phyloP scores from a whole-genome alignment of 2,113 vertebrate species.

The Xenotilapia flavipinnis region DNA sequence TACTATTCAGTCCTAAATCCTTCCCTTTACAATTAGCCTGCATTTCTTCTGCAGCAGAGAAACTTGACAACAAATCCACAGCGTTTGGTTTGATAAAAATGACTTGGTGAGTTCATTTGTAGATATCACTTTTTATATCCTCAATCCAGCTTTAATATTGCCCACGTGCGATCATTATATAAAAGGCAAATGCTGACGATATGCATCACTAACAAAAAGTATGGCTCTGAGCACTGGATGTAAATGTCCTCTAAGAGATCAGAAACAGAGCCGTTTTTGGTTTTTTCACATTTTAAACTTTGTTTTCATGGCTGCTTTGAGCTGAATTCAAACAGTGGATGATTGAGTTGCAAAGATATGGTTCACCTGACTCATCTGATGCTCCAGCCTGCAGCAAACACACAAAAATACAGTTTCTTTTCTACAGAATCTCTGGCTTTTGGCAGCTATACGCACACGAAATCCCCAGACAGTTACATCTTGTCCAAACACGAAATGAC shows the following conservation, averaged over 20 bases:
- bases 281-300: not conserved
- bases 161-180: not conserved
- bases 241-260: not conserved
- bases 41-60: not conserved
- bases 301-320: not conserved
- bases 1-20: not conserved
- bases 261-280: not conserved
- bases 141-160: not conserved
- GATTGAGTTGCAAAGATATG: not conserved
- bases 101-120: not conserved
- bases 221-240: not conserved
- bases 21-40: not conserved
- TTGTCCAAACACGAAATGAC: slow-evolving; percentile 1
- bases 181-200: slow-evolving; percentile 21
- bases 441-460: not conserved
- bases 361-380: not conserved
- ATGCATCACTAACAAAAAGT: not conserved
- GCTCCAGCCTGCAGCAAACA: not conserved
- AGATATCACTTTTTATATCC: not conserved
- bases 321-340: not conserved
- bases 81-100: not conserved
- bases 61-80: not conserved
- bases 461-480: not conserved
- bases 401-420: not conserved
- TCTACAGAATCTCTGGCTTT: not conserved